Conservation (phyloP, 2,797 vertebrate genomes). For the Megaceryle alcyon region DNA sequence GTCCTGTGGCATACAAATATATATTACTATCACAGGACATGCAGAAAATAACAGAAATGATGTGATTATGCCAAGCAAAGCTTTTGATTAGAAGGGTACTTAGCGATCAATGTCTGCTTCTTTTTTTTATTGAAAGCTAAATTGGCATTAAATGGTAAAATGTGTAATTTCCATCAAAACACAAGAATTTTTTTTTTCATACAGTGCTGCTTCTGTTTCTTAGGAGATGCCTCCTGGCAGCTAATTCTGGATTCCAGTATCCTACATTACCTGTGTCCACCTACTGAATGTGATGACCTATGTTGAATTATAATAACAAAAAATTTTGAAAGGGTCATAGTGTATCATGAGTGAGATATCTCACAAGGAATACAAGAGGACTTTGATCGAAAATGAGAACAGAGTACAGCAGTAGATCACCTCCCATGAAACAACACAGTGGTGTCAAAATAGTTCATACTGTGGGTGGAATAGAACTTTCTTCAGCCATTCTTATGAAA, state of each 20-base stretch:
- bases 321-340: background rate
- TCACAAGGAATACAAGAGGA: background rate
- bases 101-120: background rate
- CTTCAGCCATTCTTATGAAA: background rate
- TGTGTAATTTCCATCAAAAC: background rate
- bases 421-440: background rate
- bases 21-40: background rate
- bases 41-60: conserved; percentile 11
- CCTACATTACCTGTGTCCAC: background rate
- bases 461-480: background rate
- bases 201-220: background rate
- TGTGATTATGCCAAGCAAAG: background rate
- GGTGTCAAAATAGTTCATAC: background rate
- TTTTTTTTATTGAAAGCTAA: background rate
- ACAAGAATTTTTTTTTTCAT: background rate
- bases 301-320: background rate
- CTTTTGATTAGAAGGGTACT: background rate
- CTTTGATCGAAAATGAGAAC: background rate
- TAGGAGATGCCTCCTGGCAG: background rate
- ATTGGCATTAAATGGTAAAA: background rate
- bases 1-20: background rate
- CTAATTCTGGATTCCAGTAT: background rate
- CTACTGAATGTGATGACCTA: background rate
- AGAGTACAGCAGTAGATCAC: background rate
- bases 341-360: background rate